Conservation (phyloP, 2,888 invertebrate species). For the Maniola hyperantus region DNA sequence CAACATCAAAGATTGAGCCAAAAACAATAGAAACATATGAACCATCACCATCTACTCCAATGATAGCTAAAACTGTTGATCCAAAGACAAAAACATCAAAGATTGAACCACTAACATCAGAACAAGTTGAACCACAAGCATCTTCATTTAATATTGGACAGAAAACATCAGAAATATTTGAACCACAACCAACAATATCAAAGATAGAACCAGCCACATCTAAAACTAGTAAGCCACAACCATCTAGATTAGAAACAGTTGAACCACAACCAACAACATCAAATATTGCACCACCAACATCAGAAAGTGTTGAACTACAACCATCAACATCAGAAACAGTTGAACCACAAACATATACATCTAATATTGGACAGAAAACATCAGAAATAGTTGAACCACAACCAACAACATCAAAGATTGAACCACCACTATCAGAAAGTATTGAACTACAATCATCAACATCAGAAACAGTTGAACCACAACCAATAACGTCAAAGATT, state of each 20-base stretch:
- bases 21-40: no score
- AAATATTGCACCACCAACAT: not conserved
- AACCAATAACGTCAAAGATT: not conserved
- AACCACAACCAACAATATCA: constrained; percentile 1
- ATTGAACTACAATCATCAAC: not conserved
- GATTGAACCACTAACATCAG: not conserved
- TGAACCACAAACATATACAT: not conserved
- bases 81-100: not conserved
- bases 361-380: not conserved
- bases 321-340: no score
- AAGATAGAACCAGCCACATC: not conserved
- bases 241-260: not conserved
- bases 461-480: not conserved
- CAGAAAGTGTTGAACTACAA: constrained; percentile 9
- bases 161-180: not conserved
- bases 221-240: no score
- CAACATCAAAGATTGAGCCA: no score
- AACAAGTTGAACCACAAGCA: not conserved
- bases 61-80: not conserved
- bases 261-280: not conserved
- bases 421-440: not conserved
- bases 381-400: constrained; percentile 23
- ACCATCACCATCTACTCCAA: not conserved
- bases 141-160: not conserved
- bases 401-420: constrained; percentile 34